Percentiles rank a stretch among this genome's conserved stretches.
These are phyloP conservation scores for Stomorhina lunata DNA, from an alignment of 2,888 invertebrate genomes.

Conservation along the genomic window DNA sequence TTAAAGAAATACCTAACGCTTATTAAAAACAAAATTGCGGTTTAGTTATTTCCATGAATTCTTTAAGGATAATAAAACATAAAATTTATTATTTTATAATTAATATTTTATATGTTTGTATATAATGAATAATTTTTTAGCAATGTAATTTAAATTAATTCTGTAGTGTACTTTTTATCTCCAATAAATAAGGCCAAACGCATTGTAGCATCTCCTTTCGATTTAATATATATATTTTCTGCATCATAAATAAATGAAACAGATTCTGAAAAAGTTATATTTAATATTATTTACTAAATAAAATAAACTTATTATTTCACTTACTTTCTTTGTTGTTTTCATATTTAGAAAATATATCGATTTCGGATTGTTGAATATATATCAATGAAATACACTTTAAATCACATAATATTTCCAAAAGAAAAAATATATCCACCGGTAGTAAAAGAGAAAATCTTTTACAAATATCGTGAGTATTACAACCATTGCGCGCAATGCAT, in stretches of 20 bases:
- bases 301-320: slow-evolving; percentile 53
- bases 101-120: too few species aligned
- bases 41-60: too few species aligned
- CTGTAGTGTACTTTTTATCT: slow-evolving; percentile 81
- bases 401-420: slow-evolving; percentile 81
- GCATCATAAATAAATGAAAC: slow-evolving; percentile 81
- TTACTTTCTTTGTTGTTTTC: slow-evolving; percentile 76
- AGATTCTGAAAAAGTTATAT: slow-evolving; percentile 70
- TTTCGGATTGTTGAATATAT: slow-evolving; percentile 71
- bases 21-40: too few species aligned
- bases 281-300: neutral
- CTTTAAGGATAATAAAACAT: too few species aligned
- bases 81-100: too few species aligned
- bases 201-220: slow-evolving; percentile 80
- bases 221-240: slow-evolving; percentile 80
- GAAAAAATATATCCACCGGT: slow-evolving; percentile 81
- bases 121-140: too few species aligned
- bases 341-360: slow-evolving; percentile 80
- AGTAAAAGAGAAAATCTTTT: slow-evolving; percentile 84
- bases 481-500: slow-evolving; percentile 84
- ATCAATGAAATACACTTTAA: slow-evolving; percentile 82
- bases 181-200: slow-evolving; percentile 83
- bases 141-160: slow-evolving; percentile 78
- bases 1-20: too few species aligned
- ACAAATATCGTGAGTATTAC: slow-evolving; percentile 81